Evolutionary conservation across 2,797 vertebrate genomes (phyloP).

Genomic region (Trichosurus vulpecula): DNA sequence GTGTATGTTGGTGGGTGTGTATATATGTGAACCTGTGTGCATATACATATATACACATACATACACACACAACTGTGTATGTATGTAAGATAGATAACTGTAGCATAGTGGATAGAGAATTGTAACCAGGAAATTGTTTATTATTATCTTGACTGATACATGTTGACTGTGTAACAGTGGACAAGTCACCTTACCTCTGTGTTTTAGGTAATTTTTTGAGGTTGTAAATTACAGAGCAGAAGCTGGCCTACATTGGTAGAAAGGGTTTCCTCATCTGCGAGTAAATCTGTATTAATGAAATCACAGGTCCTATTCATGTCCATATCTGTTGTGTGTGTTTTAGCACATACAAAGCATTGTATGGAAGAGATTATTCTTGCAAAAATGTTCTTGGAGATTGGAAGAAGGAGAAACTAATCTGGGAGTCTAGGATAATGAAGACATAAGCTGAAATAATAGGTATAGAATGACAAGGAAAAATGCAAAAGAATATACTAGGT

Average conservation of each 20-base stretch:
- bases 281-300: not conserved
- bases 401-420: not conserved
- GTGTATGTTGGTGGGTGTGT: not conserved
- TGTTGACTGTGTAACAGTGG: not conserved
- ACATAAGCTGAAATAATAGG: not conserved
- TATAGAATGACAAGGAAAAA: not conserved
- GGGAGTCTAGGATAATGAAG: not conserved
- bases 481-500: not conserved
- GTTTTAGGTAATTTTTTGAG: too few species aligned
- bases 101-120: not conserved
- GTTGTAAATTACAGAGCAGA: too few species aligned
- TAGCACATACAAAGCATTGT: not conserved
- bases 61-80: not conserved
- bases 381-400: not conserved
- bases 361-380: not conserved
- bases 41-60: too few species aligned
- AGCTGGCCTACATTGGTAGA: not conserved
- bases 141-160: not conserved
- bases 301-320: not conserved
- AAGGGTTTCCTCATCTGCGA: not conserved
- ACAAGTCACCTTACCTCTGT: too few species aligned
- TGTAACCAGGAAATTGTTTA: not conserved
- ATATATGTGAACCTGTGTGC: too few species aligned
- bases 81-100: not conserved
- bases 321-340: not conserved